Conservation (phyloP, 2,888 invertebrate species). For the Fragum fragum region DNA sequence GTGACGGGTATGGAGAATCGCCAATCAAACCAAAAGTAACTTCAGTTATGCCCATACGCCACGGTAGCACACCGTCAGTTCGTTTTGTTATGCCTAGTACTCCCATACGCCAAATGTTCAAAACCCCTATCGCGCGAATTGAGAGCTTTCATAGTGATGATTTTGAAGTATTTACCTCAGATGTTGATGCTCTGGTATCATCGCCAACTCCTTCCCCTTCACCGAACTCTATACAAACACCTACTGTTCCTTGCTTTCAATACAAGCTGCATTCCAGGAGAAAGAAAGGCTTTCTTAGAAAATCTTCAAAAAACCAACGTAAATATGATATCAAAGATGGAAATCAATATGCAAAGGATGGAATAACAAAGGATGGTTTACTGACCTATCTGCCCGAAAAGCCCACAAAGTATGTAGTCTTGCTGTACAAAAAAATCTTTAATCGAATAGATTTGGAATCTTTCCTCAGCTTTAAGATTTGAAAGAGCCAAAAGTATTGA, state of each 20-base stretch:
- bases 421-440: too few species aligned
- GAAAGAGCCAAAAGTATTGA: too few species aligned
- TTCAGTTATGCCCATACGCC: conserved; percentile 59
- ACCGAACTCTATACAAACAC: conserved; percentile 77
- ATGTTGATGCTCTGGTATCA: conserved; percentile 67
- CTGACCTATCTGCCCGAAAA: conserved; percentile 57
- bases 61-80: conserved; percentile 67
- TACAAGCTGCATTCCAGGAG: conserved; percentile 77
- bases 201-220: conserved; percentile 73
- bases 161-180: conserved; percentile 77
- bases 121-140: conserved; percentile 82
- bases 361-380: conserved; percentile 41
- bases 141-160: conserved; percentile 85
- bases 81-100: conserved; percentile 78
- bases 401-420: conserved; percentile 42
- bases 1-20: conserved; percentile 52
- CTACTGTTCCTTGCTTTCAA: conserved; percentile 83
- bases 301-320: conserved; percentile 51
- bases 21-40: conserved; percentile 49
- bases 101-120: conserved; percentile 79
- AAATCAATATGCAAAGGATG: conserved; percentile 38
- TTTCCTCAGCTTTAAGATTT: too few species aligned
- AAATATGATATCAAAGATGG: conserved; percentile 52
- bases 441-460: too few species aligned
- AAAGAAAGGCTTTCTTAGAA: conserved; percentile 72